Percentiles rank a stretch among this genome's conserved stretches.
Evolutionary conservation across 2,113 vertebrate species (phyloP).

Genomic region (Heterocephalus glaber): DNA sequence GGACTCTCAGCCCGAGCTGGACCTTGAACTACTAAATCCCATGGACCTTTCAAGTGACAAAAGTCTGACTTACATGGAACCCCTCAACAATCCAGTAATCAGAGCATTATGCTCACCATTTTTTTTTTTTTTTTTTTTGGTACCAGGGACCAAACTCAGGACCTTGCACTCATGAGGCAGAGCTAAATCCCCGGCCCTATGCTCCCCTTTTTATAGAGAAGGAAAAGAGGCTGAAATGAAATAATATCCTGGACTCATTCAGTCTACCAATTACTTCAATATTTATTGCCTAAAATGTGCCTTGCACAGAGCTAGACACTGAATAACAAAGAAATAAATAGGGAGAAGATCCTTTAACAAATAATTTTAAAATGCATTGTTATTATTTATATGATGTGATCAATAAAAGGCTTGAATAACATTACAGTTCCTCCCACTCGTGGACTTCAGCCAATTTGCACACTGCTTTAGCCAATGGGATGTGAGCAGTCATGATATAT

Average conservation of each 20-base stretch:
- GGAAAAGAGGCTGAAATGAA: neutral
- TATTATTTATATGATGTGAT: neutral
- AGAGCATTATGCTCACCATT: neutral
- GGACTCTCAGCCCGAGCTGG: neutral
- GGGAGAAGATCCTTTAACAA: neutral
- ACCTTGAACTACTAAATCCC: constrained; percentile 1
- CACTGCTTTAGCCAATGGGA: neutral
- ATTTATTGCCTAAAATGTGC: neutral
- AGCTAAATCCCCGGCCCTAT: too few relatives aligned
- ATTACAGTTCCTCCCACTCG: neutral
- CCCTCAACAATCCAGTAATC: neutral
- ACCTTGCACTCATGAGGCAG: too few relatives aligned
- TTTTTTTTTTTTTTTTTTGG: too few relatives aligned
- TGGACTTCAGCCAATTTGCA: neutral
- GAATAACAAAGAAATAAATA: neutral
- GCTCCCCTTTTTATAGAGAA: neutral
- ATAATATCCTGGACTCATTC: neutral
- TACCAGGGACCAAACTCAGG: too few relatives aligned
- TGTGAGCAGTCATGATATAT: neutral
- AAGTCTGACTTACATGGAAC: neutral
- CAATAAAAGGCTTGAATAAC: neutral
- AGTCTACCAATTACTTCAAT: neutral
- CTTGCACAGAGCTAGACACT: neutral
- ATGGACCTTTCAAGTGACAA: neutral
- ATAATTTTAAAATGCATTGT: neutral